These are phyloP conservation scores for Syngnathus typhle DNA, from an alignment of 2,113 vertebrate species.

Conservation along the genomic window DNA sequence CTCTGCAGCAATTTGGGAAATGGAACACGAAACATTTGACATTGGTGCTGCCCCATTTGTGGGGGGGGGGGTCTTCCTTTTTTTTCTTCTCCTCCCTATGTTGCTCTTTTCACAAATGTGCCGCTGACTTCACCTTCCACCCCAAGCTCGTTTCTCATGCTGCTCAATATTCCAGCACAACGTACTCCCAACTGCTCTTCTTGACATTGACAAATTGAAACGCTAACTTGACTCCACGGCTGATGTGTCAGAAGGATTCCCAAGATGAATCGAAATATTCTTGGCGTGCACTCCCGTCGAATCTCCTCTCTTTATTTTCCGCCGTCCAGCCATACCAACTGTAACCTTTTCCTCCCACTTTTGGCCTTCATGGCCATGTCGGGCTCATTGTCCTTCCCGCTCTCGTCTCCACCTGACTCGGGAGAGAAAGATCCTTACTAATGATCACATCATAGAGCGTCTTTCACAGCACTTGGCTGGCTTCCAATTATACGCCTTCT, in stretches of 20 bases:
- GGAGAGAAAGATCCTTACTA: conserved; percentile 41
- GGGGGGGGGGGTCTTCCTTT: not conserved
- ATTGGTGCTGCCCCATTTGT: not conserved
- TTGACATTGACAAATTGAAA: conserved; percentile 48
- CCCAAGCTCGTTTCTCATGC: conserved; percentile 27
- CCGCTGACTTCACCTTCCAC: not conserved
- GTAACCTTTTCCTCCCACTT: not conserved
- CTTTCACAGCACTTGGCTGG: conserved; percentile 29
- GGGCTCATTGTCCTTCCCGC: conserved; percentile 21
- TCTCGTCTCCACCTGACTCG: conserved; percentile 15
- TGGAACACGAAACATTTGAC: not conserved
- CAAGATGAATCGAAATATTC: conserved; percentile 37
- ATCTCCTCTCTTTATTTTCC: not conserved
- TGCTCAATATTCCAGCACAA: conserved; percentile 19
- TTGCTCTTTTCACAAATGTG: not conserved
- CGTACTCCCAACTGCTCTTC: conserved; percentile 32
- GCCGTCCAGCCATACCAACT: conserved; percentile 5
- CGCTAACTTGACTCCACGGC: conserved; percentile 16
- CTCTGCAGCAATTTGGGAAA: not conserved
- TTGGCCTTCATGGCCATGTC: conserved; percentile 12
- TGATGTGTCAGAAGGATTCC: conserved; percentile 17
- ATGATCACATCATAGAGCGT: conserved; percentile 52
- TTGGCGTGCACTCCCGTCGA: conserved; percentile 18
- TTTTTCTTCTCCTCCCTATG: not conserved
- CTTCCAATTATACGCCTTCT: conserved; percentile 55